These are phyloP conservation scores for Campoletis raptor DNA, from an alignment of 2,888 invertebrate species.

Conservation along the genomic window DNA sequence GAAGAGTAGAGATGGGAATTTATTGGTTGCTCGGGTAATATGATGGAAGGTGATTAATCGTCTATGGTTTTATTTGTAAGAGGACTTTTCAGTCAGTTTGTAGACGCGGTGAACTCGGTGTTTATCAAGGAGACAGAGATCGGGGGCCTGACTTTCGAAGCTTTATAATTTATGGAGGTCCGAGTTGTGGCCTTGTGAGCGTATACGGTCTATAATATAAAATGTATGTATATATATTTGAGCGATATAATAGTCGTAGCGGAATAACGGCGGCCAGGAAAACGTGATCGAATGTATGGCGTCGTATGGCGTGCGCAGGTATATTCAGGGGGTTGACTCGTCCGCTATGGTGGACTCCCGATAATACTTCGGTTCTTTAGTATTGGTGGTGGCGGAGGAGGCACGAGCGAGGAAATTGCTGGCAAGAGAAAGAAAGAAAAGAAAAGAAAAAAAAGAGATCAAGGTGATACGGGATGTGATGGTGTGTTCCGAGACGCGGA, in stretches of 20 bases:
- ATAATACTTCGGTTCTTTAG: constrained; percentile 17
- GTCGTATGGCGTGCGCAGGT: constrained; percentile 17
- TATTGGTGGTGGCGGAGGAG: constrained; percentile 32
- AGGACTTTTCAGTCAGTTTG: neutral
- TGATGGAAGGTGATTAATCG: constrained; percentile 28
- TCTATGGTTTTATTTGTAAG: neutral
- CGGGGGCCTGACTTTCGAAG: constrained; percentile 38
- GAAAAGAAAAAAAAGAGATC: constrained; percentile 11
- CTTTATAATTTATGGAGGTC: constrained; percentile 51
- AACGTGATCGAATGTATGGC: constrained; percentile 62
- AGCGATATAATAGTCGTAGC: constrained; percentile 42
- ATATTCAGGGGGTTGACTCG: constrained; percentile 20
- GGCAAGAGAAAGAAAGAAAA: constrained; percentile 4
- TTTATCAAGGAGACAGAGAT: neutral
- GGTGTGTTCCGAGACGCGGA: constrained; percentile 41
- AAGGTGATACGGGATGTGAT: constrained; percentile 6
- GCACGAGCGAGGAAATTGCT: constrained; percentile 59
- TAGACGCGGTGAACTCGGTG: neutral
- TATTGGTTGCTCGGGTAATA: neutral
- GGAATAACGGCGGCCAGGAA: constrained; percentile 51
- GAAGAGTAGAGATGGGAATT: constrained; percentile 28
- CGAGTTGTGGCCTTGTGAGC: constrained; percentile 52
- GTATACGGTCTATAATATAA: constrained; percentile 26
- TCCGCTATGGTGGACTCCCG: constrained; percentile 20
- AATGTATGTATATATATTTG: neutral